Evolutionary conservation across 2,888 invertebrate species (phyloP), one percentile per base, ranked within the genome.

Genomic region (Acrobeloides nanus): DNA sequence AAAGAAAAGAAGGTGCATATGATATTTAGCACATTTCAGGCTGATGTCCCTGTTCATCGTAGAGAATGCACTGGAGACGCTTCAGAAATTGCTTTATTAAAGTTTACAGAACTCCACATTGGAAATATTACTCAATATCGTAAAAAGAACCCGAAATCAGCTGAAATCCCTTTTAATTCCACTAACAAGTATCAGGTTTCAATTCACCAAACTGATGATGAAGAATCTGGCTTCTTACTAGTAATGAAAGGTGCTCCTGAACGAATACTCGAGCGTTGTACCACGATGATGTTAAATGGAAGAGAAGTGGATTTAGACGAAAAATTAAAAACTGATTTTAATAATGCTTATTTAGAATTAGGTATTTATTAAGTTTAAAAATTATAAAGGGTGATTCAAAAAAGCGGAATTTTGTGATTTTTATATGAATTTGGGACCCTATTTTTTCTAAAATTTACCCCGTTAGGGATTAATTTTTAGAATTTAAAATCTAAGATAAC

Each of bases 141-240:
- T n/a, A 65, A 73, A 2, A 68, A 72, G 32, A 76, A 81, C 73
- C 79, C 76, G 15, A 83, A 83, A 69, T 75, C 80, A 74, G 53
- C 44, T 8, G 58, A 59, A 29, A 78, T 83, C 40, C 64, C 83
- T 0, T 83, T 83, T 68, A 83, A 80, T 59, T 83, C 83, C 0
- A 76, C 78, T 20, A 82, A 81, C 59, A 83, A 83, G 64, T 83
- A 80, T 62, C 82, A 83, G 65, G 70, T 75, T 52, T 93, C 92
- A 17, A 80, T 90, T 58, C 93, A 93, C 75, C 90, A 92, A 74
- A 86, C 85, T 62, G 89, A 90, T 38, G 86, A 84, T 74, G 89
- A 89, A 74, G 86, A 86, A 77, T 42, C 75, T 21, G 82, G 88
- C 51, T 85, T 87, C 71, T 76, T 46, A 70, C 73, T 85, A 55